Conservation (phyloP, 1,140 invertebrate species). For the Drosophila carrolli region DNA sequence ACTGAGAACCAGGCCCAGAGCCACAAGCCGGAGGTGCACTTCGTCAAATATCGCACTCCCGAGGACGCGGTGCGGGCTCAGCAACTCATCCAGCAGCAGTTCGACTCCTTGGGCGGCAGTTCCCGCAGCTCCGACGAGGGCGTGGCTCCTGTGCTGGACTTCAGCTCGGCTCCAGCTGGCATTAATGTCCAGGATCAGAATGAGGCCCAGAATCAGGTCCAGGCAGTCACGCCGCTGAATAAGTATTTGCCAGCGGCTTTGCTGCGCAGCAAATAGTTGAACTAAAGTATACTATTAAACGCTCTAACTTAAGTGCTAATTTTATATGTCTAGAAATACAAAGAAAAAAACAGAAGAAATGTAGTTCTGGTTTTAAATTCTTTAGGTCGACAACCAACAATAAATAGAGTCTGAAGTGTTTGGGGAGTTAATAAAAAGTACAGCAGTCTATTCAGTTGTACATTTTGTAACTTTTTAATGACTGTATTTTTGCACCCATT, state of each 20-base stretch:
- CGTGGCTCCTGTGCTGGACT: constrained; percentile 70
- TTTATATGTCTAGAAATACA: constrained; percentile 17
- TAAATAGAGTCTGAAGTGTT: no score
- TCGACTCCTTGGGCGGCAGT: constrained; percentile 66
- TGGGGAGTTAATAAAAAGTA: no score
- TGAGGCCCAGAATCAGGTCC: constrained; percentile 6
- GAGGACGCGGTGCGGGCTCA: constrained; percentile 73
- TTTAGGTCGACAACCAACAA: no score
- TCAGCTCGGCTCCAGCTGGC: constrained; percentile 48
- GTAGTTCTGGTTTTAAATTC: no score
- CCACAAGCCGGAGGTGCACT: constrained; percentile 74
- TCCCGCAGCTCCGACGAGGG: constrained; percentile 69
- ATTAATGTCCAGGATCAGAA: constrained; percentile 8
- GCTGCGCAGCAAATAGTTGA: constrained; percentile 36
- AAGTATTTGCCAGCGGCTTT: constrained; percentile 65
- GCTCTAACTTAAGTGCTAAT: constrained; percentile 10
- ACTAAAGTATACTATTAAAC: constrained; percentile 9
- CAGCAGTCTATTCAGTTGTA: no score
- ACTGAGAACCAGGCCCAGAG: constrained; percentile 35
- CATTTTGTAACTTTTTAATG: no score
- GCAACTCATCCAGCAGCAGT: constrained; percentile 72
- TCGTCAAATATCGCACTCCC: constrained; percentile 74
- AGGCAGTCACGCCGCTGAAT: constrained; percentile 14
- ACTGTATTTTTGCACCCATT: no score
- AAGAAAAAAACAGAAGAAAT: background rate